Conservation (phyloP, 1,140 invertebrate species). For the Mercenaria mercenaria region DNA sequence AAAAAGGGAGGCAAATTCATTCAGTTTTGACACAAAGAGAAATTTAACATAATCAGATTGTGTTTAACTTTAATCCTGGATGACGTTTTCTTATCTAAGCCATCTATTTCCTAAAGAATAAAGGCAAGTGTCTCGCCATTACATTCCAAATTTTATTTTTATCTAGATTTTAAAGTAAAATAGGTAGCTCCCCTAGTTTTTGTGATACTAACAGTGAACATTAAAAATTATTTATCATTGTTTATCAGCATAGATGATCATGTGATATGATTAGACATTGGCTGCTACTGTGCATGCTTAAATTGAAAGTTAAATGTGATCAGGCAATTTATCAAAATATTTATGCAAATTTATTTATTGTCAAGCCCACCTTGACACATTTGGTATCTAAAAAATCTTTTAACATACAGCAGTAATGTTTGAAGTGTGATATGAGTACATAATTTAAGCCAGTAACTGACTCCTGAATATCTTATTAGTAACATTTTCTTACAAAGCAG, state of each 20-base stretch:
- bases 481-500: too few relatives aligned
- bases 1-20: not conserved
- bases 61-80: not conserved
- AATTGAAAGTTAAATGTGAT: not conserved
- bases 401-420: not conserved
- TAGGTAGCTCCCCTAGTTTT: not conserved
- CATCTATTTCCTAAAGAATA: not conserved
- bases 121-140: not conserved
- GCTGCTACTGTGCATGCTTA: not conserved
- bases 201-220: not conserved
- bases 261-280: not conserved
- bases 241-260: constrained; percentile 5
- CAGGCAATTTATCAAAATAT: constrained; percentile 1
- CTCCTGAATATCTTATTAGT: too few relatives aligned
- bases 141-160: not conserved
- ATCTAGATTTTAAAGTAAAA: not conserved
- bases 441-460: too few relatives aligned
- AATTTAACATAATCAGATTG: too few relatives aligned
- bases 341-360: constrained; percentile 28
- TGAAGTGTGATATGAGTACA: not conserved
- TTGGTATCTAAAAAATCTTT: constrained; percentile 6
- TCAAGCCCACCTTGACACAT: not conserved
- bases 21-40: too few relatives aligned
- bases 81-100: not conserved
- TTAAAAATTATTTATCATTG: constrained; percentile 7